Evolutionary conservation across 2,113 vertebrate species (phyloP).

Genomic region (Sterrhoptilus dennistouni): DNA sequence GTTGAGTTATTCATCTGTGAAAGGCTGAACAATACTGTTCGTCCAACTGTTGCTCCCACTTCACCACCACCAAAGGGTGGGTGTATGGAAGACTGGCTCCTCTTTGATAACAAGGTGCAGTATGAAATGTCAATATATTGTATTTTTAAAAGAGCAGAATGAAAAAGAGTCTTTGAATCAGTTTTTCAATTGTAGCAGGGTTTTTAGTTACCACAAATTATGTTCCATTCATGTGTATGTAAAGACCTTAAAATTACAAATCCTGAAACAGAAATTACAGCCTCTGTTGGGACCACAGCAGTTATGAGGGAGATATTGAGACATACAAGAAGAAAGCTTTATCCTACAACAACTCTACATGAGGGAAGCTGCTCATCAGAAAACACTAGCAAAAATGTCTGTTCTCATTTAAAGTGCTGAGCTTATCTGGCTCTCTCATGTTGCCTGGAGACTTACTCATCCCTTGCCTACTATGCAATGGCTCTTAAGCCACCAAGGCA

Average conservation of each 20-base stretch:
- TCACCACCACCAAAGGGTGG: constrained; percentile 71
- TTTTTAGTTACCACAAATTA: neutral
- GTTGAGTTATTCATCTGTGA: constrained; percentile 87
- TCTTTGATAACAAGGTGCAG: constrained; percentile 84
- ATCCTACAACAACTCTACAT: neutral
- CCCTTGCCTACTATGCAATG: neutral
- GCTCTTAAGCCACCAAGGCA: neutral
- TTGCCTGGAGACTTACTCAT: neutral
- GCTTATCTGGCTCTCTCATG: neutral
- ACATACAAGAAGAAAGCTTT: neutral
- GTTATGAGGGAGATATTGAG: neutral
- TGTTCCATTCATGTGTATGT: neutral
- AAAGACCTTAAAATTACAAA: neutral
- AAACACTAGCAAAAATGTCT: neutral
- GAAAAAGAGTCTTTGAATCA: neutral
- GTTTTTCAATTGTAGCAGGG: neutral
- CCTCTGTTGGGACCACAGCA: neutral
- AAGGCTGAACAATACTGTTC: constrained; percentile 79
- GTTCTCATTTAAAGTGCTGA: neutral
- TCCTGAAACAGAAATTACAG: neutral
- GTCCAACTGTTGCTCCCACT: constrained; percentile 76
- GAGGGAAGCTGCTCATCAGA: neutral
- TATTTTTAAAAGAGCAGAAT: neutral
- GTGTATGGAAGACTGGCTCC: constrained; percentile 83
- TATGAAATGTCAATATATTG: neutral